Conservation (phyloP, 2,113 vertebrate species). For the Xiphophorus hellerii region DNA sequence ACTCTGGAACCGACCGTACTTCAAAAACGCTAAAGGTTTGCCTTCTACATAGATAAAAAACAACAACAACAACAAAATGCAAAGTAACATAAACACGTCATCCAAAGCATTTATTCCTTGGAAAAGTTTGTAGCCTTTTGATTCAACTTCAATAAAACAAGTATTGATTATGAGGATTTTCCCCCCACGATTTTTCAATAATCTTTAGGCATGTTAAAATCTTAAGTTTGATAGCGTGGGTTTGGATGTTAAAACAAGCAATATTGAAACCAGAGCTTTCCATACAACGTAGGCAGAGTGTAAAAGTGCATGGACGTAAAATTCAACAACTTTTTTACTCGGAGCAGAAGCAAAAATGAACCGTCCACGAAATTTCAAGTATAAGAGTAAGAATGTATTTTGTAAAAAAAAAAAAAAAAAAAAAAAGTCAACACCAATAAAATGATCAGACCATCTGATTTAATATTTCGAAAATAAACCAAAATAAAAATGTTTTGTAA, state of each 20-base stretch:
- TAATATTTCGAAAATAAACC: too few species aligned
- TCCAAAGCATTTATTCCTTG: not conserved
- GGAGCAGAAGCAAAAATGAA: too few species aligned
- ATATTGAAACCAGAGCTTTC: not conserved
- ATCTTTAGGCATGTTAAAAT: not conserved
- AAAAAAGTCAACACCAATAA: too few species aligned
- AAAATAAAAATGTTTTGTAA: too few species aligned
- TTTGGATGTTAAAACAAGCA: not conserved
- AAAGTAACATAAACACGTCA: not conserved
- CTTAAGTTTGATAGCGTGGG: not conserved
- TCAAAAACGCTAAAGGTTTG: slow-evolving; percentile 5
- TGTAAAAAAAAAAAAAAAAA: too few species aligned
- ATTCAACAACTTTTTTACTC: too few species aligned
- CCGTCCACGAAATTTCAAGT: too few species aligned
- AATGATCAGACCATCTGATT: too few species aligned
- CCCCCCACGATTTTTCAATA: too few species aligned
- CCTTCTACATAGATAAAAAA: not conserved
- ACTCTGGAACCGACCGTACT: slow-evolving; percentile 22
- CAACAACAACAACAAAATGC: not conserved
- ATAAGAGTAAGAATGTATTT: too few species aligned
- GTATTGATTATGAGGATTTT: not conserved
- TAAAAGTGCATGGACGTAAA: too few species aligned
- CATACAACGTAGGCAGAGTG: too few species aligned
- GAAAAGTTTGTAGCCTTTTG: not conserved
- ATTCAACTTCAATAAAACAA: not conserved